Evolutionary conservation across 2,888 invertebrate genomes (phyloP), one percentile per base, ranked within the genome.

Genomic region (Drosophila putrida): DNA sequence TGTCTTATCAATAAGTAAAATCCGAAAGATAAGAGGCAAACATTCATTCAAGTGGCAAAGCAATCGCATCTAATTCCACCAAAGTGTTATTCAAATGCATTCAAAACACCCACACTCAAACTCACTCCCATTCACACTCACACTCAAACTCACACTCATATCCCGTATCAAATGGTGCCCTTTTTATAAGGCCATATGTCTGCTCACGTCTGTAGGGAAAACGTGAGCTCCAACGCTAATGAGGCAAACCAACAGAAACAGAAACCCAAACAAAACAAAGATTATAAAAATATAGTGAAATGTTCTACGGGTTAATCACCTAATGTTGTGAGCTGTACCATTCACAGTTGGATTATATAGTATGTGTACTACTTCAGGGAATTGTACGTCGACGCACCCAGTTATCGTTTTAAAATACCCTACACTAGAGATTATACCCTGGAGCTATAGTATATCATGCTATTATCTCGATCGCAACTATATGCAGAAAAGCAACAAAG

Each of bases 221-320:
- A 85, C 80, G 86, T 80, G 86, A 77, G 65, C 38, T 58, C 36
- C 15, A 67, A 67, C 59, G 75, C 70, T 76, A 82, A 78, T 87
- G 69, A 87, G 65, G 15, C 66, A 41, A 53, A 58, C 54, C 63
- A 73, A 51, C 60, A 62, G 31, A 38, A 53, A 53, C 28, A 46
- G 15, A 44, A 54, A 46, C 25, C 44, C 46, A 64, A 49, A 47
- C 36, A 39, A 54, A 60, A 66, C 53, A 59, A 47, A 61, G 57
- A 57, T 57, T 57, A 57, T 35, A 59, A 38, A 69, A 66, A 75
- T 61, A 55, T 61, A 55, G 72, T 57, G 27, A 41, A 57, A 75
- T 61, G 64, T 57, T 75, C 58, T 57, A 50, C 58, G 71, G 65
- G 65, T 66, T 75, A 75, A 66, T 66, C 75, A 75, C 55, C 75